Percentiles rank a stretch among this genome's conserved stretches.
Evolutionary conservation across 2,888 invertebrate species (phyloP).

Genomic region (Hypomecis atomaria): DNA sequence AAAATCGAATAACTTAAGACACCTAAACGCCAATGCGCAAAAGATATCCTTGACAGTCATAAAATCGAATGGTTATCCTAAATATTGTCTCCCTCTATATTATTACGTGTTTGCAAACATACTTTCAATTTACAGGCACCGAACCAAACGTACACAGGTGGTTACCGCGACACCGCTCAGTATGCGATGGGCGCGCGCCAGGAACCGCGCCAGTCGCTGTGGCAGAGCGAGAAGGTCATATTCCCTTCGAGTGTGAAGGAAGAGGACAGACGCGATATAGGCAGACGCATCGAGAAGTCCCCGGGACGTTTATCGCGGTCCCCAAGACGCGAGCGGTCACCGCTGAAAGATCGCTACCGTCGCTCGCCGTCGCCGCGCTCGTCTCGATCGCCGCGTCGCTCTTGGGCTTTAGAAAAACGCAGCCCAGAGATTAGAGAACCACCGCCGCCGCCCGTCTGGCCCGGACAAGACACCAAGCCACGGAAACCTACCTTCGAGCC

Average conservation of each 20-base stretch:
- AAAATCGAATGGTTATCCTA: not conserved
- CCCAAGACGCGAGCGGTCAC: conserved; percentile 68
- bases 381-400: conserved; percentile 67
- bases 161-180: conserved; percentile 64
- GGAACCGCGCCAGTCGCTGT: conserved; percentile 49
- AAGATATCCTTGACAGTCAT: not conserved
- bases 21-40: not conserved
- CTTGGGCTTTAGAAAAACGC: conserved; percentile 76
- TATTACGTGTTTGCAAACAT: conserved; percentile 57
- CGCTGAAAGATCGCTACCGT: conserved; percentile 63
- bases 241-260: conserved; percentile 44
- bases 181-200: conserved; percentile 53
- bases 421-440: conserved; percentile 63
- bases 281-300: conserved; percentile 44
- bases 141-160: conserved; percentile 74
- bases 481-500: conserved; percentile 27
- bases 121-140: conserved; percentile 79
- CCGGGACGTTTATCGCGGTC: conserved; percentile 63
- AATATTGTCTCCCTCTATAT: not conserved
- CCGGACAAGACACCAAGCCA: conserved; percentile 54
- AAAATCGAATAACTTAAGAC: not conserved
- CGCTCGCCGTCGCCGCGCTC: conserved; percentile 67
- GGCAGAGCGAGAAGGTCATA: conserved; percentile 50
- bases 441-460: conserved; percentile 74
- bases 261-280: conserved; percentile 55